Base-by-base conservation (phyloP, 2,113 vertebrate genomes). In the Toxotes jaculatrix region DNA sequence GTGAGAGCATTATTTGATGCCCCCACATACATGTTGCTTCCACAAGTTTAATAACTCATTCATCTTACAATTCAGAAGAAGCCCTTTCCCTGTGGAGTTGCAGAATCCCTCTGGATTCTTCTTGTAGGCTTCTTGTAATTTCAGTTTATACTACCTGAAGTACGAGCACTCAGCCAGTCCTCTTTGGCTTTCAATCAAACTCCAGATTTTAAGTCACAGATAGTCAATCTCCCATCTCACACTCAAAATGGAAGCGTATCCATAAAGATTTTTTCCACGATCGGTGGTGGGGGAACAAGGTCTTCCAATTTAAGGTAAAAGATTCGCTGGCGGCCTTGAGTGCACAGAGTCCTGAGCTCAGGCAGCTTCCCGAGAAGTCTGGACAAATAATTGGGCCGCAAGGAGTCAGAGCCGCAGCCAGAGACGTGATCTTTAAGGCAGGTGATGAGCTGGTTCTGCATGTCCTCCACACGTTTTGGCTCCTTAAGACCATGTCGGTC, bases 301-400 rank as follows among this genome's bases (percentile, higher is more conserved):
- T 98, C 96, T 89, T 97, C 97, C 75, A 99, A 91, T 91, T 99
- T 99, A 82, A 99, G 96, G 95, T 98, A 99, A 91, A 99, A 97
- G 88, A 99, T 98, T 47, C 97, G 97, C 90, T 99, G 98, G 14
- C 97, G 95, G 78, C 98, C 98, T 87, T 99, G 97, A 32, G 96
- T 98, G 90, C 97, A 97, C 64, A 99, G 95, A 72, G 97, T 98
- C 87, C 97, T 96, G 63, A 99, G 96, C 91, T 99, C 97, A 0
- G 97, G 97, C 82, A 99, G 95, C 79, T 97, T 98, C 84, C 97
- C 96, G 60, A 99, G 93, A 56, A 99, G 95, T 71, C 96, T 96
- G 14, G 97, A 98, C 92, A 99, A 93, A 88, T 96, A 96, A 87
- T 96, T 96, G 69, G 97, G 95, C 9, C 95, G 94, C 5, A 92